Percentiles rank a stretch among this genome's conserved stretches.
Conservation (phyloP, 2,113 vertebrate species). For the Numida meleagris region DNA sequence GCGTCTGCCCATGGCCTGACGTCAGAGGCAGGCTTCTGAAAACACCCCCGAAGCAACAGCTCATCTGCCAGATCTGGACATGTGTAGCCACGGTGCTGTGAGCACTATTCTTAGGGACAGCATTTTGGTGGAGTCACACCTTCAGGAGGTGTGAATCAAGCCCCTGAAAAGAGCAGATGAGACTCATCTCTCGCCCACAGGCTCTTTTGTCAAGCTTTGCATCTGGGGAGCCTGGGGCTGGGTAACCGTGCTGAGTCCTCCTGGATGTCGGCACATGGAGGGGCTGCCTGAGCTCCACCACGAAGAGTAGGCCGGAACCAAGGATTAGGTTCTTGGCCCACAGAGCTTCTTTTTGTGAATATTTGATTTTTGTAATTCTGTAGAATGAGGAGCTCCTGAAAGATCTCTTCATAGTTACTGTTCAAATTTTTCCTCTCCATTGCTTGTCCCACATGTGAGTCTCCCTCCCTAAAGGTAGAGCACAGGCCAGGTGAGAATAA, state of each 20-base stretch:
- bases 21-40: conserved; percentile 49
- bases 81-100: conserved; percentile 22
- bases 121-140: conserved; percentile 52
- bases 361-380: neutral
- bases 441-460: neutral
- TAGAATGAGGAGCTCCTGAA: neutral
- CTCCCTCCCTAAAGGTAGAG: neutral
- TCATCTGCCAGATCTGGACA: conserved; percentile 47
- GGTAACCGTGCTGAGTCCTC: neutral
- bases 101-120: conserved; percentile 64
- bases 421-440: neutral
- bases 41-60: conserved; percentile 61
- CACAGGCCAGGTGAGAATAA: neutral
- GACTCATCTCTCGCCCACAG: conserved; percentile 51
- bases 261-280: neutral
- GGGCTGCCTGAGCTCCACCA: fast-evolving
- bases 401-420: neutral
- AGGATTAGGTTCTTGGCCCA: neutral
- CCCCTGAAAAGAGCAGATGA: conserved; percentile 68
- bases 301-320: neutral
- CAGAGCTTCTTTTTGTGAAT: neutral
- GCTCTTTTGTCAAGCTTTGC: neutral
- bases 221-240: conserved; percentile 1
- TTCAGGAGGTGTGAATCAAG: conserved; percentile 51
- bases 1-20: neutral